These are phyloP conservation scores for Empidonax alnorum DNA, from an alignment of 2,113 vertebrate species.

Conservation along the genomic window DNA sequence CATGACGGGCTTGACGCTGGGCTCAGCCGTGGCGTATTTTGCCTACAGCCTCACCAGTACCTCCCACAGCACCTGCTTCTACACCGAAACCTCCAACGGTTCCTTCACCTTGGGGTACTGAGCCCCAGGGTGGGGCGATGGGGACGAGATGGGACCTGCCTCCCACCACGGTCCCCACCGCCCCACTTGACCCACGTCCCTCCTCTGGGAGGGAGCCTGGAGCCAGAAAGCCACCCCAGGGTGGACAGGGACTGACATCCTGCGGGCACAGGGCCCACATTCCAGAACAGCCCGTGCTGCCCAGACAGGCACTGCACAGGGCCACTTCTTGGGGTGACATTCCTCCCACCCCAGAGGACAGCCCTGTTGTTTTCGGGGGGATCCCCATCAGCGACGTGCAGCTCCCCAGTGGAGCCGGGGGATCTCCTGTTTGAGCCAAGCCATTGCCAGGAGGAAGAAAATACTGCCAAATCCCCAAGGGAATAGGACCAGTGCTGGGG, in stretches of 20 bases:
- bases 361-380: background rate
- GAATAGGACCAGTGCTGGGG: background rate
- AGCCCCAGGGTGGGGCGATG: background rate
- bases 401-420: background rate
- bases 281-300: rapidly evolving
- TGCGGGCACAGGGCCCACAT: background rate
- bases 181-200: background rate
- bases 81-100: constrained; percentile 63
- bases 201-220: background rate
- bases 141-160: background rate
- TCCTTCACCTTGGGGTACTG: constrained; percentile 76
- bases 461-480: constrained; percentile 26
- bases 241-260: background rate
- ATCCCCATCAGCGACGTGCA: background rate
- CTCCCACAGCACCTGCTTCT: constrained; percentile 71
- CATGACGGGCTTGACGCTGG: constrained; percentile 93
- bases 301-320: background rate
- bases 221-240: background rate
- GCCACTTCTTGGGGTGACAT: background rate
- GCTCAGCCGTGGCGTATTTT: constrained; percentile 91
- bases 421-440: background rate
- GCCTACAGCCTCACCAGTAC: constrained; percentile 90
- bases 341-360: background rate
- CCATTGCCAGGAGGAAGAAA: constrained; percentile 16
- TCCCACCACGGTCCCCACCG: background rate